Evolutionary conservation across 2,113 vertebrate species (phyloP), one percentile per base, ranked within the genome.

Genomic region (Calcarius ornatus): DNA sequence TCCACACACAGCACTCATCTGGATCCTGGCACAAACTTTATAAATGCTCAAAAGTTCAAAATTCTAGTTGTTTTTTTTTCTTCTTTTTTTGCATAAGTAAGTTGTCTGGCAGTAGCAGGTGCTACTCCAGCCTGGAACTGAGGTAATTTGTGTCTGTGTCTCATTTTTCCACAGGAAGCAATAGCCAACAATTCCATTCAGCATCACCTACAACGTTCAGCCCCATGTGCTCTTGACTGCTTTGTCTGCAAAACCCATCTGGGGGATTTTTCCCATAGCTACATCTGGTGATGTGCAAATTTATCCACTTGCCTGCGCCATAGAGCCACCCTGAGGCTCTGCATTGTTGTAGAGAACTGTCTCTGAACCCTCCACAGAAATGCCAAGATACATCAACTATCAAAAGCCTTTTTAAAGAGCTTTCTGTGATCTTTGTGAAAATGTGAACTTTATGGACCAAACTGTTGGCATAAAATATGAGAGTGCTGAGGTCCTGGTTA

Each of bases 151-250:
- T 53, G 18, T 83, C n/a, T 71, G 14, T 0, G 1, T 18, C 16
- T 54, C n/a, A 5, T 72, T 93, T 75, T 92, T 63, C 57, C 40
- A 23, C 6, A 10, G 70, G 56, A 94, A 86, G 51, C 21, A 61
- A 77, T 5, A 35, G n/a, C 23, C 77, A 51, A n/a, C 0, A 25
- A 37, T 71, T 91, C 64, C 30, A 37, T 64, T 48, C 33, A 63
- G 10, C 35, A 30, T 21, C 2, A 4, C 17, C 24, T 42, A 22
- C 47, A 38, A 20, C 0, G 0, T 81, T 28, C 69, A 70, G 6
- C 60, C 42, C 38, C 14, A 38, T 0, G 1, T 3, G 5, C 38
- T 73, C 47, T 28, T 16, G 21, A 28, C 43, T 2, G 5, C 19
- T 20, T 65, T 28, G 27, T 16, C 28, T 38, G 45, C 40, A 69